These are phyloP conservation scores for Passer montanus DNA, from an alignment of 2,113 vertebrate genomes.

Conservation along the genomic window DNA sequence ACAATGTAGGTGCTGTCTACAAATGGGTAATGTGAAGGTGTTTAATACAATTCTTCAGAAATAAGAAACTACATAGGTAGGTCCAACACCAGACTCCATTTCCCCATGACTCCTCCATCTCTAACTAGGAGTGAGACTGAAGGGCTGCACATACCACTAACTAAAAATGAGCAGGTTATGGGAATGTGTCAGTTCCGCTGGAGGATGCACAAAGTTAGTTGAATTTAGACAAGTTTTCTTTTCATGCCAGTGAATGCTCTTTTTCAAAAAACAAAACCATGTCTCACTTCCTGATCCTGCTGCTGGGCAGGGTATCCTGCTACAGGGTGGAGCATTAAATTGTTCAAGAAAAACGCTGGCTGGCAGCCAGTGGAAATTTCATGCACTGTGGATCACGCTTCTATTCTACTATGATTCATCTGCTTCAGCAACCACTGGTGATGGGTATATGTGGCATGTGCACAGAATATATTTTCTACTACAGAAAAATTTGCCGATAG, in stretches of 20 bases:
- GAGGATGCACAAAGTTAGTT: neutral
- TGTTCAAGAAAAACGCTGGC: slow-evolving; percentile 71
- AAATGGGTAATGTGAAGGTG: neutral
- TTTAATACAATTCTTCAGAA: neutral
- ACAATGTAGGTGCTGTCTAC: neutral
- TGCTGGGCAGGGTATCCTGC: slow-evolving; percentile 83
- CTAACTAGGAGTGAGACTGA: neutral
- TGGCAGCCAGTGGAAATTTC: slow-evolving; percentile 71
- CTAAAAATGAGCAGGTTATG: neutral
- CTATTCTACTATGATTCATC: slow-evolving; percentile 35
- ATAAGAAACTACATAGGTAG: neutral
- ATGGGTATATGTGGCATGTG: neutral
- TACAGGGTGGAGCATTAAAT: slow-evolving; percentile 77
- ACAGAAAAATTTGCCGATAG: neutral
- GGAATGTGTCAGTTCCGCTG: neutral
- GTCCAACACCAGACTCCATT: neutral
- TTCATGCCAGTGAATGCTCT: slow-evolving; percentile 62
- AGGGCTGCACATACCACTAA: neutral
- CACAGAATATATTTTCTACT: neutral
- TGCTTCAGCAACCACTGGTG: neutral
- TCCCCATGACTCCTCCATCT: neutral
- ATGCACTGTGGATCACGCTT: slow-evolving; percentile 35
- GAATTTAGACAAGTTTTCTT: slow-evolving; percentile 62
- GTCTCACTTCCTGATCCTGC: slow-evolving; percentile 74
- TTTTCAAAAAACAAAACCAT: slow-evolving; percentile 72